phyloP scores from a whole-genome alignment of 37 sponge, comb jelly and placozoan species.

The Hexactinellida sp. region DNA sequence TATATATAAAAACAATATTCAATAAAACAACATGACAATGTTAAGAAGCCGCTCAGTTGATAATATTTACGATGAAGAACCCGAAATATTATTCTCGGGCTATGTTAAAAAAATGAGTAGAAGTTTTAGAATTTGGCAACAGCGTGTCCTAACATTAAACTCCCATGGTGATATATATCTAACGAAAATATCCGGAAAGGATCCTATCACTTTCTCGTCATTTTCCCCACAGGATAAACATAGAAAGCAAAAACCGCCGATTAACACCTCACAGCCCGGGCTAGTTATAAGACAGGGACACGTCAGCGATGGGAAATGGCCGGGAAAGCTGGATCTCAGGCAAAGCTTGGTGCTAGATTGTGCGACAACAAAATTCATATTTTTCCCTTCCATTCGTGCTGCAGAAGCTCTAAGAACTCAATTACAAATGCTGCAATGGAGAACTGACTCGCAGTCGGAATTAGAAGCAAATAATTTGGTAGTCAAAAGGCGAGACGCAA shows the following conservation, averaged over 20 bases:
- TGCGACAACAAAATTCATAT: background rate
- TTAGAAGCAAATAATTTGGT: background rate
- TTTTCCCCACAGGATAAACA: background rate
- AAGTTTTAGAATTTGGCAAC: background rate
- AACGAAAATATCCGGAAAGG: background rate
- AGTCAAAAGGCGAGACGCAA: background rate
- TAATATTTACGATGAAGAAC: background rate
- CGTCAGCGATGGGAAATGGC: background rate
- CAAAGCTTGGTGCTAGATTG: background rate
- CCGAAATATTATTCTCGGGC: background rate
- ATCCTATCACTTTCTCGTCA: background rate
- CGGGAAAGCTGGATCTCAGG: background rate
- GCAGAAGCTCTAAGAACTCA: conserved; percentile 1
- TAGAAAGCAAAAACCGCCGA: background rate
- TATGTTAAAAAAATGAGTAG: background rate
- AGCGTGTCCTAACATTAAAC: background rate
- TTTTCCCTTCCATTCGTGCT: background rate
- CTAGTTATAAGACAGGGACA: background rate
- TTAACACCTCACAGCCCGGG: background rate
- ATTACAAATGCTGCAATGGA: background rate
- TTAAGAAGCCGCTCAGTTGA: background rate
- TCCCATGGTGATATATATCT: background rate
- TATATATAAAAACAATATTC: background rate
- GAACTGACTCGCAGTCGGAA: background rate
- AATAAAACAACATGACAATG: conserved; percentile 1